A percentile compares a stretch with the other conserved stretches of the same genome.
Evolutionary conservation across 2,797 vertebrate species (phyloP).

Genomic region (Artibeus jamaicensis): DNA sequence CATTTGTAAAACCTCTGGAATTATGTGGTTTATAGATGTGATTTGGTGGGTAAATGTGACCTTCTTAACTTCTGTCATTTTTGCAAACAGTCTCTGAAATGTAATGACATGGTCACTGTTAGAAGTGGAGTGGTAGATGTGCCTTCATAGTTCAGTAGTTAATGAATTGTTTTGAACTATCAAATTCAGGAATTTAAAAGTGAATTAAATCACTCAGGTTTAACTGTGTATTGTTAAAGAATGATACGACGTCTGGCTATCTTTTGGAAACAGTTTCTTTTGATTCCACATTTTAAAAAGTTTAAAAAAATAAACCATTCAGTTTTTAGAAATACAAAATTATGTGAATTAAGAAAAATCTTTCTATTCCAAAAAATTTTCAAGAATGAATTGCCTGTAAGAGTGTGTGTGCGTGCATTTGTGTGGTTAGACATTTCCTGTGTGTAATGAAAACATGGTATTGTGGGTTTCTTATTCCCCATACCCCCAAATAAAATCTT

Average conservation of each 20-base stretch:
- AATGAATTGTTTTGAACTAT: background rate
- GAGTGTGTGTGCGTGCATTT: background rate
- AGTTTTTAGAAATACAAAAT: background rate
- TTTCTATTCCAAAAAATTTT: background rate
- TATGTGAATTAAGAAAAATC: background rate
- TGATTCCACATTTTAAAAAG: background rate
- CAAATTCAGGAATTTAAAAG: slow-evolving; percentile 5
- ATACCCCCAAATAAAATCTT: background rate
- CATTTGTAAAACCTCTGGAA: background rate
- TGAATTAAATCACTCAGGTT: background rate
- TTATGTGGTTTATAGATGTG: background rate
- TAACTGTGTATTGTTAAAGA: background rate
- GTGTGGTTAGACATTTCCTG: background rate
- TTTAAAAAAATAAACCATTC: background rate
- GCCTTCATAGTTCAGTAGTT: background rate
- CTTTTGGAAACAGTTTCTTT: slow-evolving; percentile 21
- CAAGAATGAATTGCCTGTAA: background rate
- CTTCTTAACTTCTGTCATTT: background rate
- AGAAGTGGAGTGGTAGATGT: background rate
- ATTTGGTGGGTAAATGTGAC: background rate
- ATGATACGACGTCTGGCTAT: background rate
- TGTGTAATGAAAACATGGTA: background rate
- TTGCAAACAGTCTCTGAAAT: background rate
- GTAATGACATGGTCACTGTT: background rate
- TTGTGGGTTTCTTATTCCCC: background rate